Evolutionary conservation across 2,113 vertebrate genomes (phyloP), one percentile per base, ranked within the genome.

Genomic region (Podarcis raffonei): DNA sequence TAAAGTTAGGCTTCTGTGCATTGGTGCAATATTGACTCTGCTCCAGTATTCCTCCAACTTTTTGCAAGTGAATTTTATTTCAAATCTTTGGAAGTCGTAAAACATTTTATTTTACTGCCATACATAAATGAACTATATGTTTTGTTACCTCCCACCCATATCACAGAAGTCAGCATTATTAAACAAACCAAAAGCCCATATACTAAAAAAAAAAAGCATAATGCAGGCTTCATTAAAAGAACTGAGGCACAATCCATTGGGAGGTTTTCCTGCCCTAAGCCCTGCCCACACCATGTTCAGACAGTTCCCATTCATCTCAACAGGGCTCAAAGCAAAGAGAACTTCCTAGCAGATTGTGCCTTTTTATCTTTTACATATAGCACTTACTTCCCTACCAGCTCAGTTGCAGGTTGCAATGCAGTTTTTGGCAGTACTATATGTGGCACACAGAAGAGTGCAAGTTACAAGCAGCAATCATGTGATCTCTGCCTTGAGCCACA

Each of bases 1-100:
- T 4, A 1, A 83, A n/a, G 57, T n/a, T n/a, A 42, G n/a, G 59
- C 30, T 72, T 79, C 1, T 0, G 1, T 53, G 2, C 32, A 35
- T 22, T 57, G 32, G 25, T 0, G 1, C 13, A 81, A 37, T 72
- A 59, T 82, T 66, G 71, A 65, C 37, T 66, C 0, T 37, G 62
- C 48, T 79, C 16, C 74, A 84, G 3, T 69, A 30, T 74, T 39
- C 25, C 53, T 39, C 65, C 75, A 15, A 91, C 12, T 79, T 92
- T 92, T 92, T 0, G 89, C 75, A 79, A 95, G 84, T 0, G 80
- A 86, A 91, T 93, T 96, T 97, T 96, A 96, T 94, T 97, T 92
- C 93, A 95, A 94, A 92, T 92, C 92, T 94, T 68, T 92, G 87
- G 86, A 95, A 94, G 81, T 94, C 94, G 95, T 92, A 95, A 96